Evolutionary conservation across 2,113 vertebrate genomes (phyloP), one percentile per base, ranked within the genome.

Genomic region (Dermatemys mawii): DNA sequence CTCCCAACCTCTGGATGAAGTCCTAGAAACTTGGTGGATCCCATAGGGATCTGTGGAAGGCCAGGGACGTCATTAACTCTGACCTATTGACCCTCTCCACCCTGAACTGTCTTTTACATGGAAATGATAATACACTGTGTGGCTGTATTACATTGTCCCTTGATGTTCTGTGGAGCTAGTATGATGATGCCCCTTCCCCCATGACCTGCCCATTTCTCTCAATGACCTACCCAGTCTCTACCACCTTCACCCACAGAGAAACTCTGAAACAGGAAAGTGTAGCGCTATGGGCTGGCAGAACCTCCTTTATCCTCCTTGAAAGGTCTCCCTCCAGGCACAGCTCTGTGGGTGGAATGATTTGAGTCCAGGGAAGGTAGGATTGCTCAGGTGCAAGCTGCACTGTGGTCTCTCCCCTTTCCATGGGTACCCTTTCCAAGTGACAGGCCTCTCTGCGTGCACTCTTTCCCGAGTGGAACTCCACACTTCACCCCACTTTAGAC

Each of bases 171-270:
- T 32, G 57, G 29, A 35, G 57, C 13, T 60, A 60, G 3, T 29
- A 29, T 35, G 19, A 26, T 89, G 60, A 50, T 29, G 44, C 21
- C 3, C 29, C n/a, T n/a, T n/a, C 2, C 89, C 85, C 6, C 26
- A 19, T 57, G 22, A 46, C 51, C 29, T 38, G 9, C 2, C 2
- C 86, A 48, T 41, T 93, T 86, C 86, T 82, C 24, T 82, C 9
- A 86, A 16, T 86, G 5, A 79, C 3, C 51, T 86, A 4, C 14
- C 8, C 83, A 16, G 8, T 24, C 16, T 82, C 35, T 2, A 55
- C 51, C 63, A 17, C 76, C 73, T 95, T 76, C 83, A 10, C 13
- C 1, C 73, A 6, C 89, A 32, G 24, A 78, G 87, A 94, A 90
- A 21, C 11, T 48, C 63, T 29, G 4, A 35, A 19, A 50, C n/a